phyloP scores from a whole-genome alignment of 2,888 invertebrate species.

The Pristionchus maxplancki region DNA sequence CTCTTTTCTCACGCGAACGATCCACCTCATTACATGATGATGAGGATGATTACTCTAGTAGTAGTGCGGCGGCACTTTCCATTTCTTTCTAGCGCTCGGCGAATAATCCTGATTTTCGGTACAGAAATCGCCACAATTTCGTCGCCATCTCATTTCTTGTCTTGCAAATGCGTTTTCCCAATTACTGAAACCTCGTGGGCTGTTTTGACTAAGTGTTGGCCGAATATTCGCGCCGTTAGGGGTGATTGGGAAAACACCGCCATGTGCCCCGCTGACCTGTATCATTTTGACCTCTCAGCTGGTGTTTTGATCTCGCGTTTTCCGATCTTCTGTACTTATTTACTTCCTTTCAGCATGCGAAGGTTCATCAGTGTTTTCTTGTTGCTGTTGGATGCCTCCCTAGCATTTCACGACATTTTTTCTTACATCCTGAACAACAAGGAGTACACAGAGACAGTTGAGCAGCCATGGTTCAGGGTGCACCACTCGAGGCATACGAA shows the following conservation, averaged over 20 bases:
- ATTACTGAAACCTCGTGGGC: background rate
- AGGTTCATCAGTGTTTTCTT: background rate
- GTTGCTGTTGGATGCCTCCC: background rate
- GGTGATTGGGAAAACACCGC: background rate
- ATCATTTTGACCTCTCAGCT: background rate
- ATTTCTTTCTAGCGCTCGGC: background rate
- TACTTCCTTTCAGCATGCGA: background rate
- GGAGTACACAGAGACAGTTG: constrained; percentile 59
- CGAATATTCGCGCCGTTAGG: background rate
- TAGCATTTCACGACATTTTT: background rate
- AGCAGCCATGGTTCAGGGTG: constrained; percentile 67
- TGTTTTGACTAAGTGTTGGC: background rate
- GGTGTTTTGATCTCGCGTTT: background rate
- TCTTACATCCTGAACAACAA: constrained; percentile 55
- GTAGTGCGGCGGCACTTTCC: background rate
- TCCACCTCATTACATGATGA: constrained; percentile 8
- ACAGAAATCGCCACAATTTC: background rate
- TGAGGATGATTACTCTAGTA: constrained; percentile 1
- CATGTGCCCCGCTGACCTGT: background rate
- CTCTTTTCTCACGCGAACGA: background rate
- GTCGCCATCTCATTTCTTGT: background rate
- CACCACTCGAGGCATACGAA: constrained; percentile 59
- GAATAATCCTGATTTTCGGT: background rate
- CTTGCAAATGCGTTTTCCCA: background rate
- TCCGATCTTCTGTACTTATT: background rate